These are phyloP conservation scores for Amphiprion percula DNA, from an alignment of 2,113 vertebrate genomes.

Conservation along the genomic window DNA sequence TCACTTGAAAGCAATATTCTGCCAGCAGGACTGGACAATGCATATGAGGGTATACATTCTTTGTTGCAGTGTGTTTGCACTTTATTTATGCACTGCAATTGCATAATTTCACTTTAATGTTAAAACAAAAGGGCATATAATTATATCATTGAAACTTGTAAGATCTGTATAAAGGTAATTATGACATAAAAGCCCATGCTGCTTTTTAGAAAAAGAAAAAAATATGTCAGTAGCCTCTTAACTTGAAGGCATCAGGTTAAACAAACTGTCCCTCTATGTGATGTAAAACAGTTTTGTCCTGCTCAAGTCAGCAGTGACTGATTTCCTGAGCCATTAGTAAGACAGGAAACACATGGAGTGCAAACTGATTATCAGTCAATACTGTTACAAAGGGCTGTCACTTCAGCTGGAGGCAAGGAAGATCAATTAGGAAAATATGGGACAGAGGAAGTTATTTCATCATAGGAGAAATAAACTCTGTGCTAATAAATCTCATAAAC, in stretches of 20 bases:
- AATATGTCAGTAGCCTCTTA: neutral
- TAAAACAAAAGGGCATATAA: neutral
- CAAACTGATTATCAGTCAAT: slow-evolving; percentile 21
- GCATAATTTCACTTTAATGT: neutral
- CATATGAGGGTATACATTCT: neutral
- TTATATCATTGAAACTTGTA: neutral
- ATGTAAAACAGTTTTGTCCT: neutral
- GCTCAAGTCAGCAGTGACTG: neutral
- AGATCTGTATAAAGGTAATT: neutral
- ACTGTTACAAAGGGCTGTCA: slow-evolving; percentile 15
- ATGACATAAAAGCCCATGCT: neutral
- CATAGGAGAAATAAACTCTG: neutral
- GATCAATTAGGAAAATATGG: slow-evolving; percentile 16
- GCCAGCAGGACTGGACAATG: neutral
- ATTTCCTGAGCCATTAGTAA: neutral
- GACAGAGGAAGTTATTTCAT: neutral
- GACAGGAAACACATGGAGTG: neutral
- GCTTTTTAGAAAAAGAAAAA: neutral
- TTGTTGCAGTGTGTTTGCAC: neutral
- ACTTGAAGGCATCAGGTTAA: neutral
- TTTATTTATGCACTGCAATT: slow-evolving; percentile 4
- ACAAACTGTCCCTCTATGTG: neutral
- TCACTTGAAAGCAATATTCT: slow-evolving; percentile 18
- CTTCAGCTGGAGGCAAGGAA: slow-evolving; percentile 22
- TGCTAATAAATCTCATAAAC: too few species aligned